These are phyloP conservation scores for Antitype chi DNA, from an alignment of 2,888 invertebrate genomes.

Conservation along the genomic window DNA sequence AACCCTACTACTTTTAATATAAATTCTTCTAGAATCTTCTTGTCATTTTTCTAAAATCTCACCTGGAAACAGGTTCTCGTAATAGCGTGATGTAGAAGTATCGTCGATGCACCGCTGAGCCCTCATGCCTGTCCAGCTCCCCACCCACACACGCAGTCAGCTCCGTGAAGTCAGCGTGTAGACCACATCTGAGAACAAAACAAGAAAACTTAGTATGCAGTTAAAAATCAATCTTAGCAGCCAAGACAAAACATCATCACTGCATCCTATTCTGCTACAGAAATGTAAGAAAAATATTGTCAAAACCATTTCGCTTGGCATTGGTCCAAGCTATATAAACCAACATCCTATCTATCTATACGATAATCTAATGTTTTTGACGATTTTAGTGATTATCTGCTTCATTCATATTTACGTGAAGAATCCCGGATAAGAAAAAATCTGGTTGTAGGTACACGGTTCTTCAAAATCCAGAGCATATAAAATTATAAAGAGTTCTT, in stretches of 20 bases:
- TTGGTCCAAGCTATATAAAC: neutral
- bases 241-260: neutral
- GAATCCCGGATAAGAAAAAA: neutral
- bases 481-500: conserved; percentile 37
- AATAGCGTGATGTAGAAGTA: conserved; percentile 99
- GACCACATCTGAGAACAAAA: conserved; percentile 93
- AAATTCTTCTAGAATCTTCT: neutral
- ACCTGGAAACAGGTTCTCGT: conserved; percentile 96
- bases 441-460: neutral
- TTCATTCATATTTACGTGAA: neutral
- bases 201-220: conserved; percentile 20
- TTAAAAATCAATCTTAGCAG: neutral
- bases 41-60: conserved; percentile 20
- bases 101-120: conserved; percentile 94
- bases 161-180: conserved; percentile 99
- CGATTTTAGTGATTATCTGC: neutral
- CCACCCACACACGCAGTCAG: conserved; percentile 97
- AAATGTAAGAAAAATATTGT: neutral
- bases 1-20: neutral
- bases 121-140: conserved; percentile 97
- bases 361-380: neutral
- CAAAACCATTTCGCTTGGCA: neutral
- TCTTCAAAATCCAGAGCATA: conserved; percentile 13
- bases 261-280: neutral
- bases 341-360: too few species aligned